Conservation (phyloP, 1,140 invertebrate species). For the Hermetia illucens region DNA sequence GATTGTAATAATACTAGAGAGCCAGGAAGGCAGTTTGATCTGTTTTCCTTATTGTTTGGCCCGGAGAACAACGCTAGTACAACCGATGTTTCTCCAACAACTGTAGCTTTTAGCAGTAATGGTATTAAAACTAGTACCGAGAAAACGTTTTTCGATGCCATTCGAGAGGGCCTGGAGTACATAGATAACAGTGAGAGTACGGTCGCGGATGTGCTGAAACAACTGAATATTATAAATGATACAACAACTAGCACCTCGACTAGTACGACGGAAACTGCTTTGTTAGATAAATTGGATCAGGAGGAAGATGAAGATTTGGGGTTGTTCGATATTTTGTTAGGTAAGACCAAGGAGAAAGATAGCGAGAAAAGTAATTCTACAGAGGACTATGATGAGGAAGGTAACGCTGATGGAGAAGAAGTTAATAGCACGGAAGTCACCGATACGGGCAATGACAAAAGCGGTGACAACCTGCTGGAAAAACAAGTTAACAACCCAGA, state of each 20-base stretch:
- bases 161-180: slow-evolving; percentile 26
- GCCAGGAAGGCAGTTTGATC: slow-evolving; percentile 23
- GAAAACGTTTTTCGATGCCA: slow-evolving; percentile 24
- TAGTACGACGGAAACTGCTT: too few species aligned
- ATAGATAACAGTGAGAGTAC: slow-evolving; percentile 24
- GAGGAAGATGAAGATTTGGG: neutral
- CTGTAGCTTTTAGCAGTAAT: neutral
- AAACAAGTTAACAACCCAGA: too few species aligned
- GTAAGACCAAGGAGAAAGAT: neutral
- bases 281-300: too few species aligned
- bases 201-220: slow-evolving; percentile 15
- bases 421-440: too few species aligned
- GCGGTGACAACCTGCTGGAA: too few species aligned
- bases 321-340: neutral
- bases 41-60: slow-evolving; percentile 25
- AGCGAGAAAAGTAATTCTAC: neutral
- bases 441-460: too few species aligned
- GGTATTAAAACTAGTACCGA: slow-evolving; percentile 16
- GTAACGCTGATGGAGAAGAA: slow-evolving; percentile 4
- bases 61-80: too few species aligned
- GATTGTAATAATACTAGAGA: slow-evolving; percentile 49
- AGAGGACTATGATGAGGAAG: slow-evolving; percentile 4
- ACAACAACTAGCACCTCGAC: too few species aligned
- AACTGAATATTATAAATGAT: too few species aligned
- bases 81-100: too few species aligned